Percentiles rank a stretch among this genome's conserved stretches.
Conservation (phyloP, 2,888 invertebrate species). For the Tillus elongatus region DNA sequence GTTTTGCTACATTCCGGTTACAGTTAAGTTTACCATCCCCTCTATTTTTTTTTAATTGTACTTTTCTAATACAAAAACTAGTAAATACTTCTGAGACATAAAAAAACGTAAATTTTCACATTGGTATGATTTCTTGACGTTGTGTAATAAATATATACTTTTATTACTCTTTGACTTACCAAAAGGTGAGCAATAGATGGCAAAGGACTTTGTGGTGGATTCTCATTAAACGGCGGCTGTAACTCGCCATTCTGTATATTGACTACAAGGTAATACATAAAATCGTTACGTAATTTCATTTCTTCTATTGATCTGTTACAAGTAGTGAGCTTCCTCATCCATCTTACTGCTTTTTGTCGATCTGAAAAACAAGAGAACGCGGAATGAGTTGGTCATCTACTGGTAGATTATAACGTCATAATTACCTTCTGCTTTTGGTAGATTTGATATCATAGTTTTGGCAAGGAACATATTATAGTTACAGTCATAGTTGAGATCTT, state of each 20-base stretch:
- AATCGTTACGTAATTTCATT: slow-evolving; percentile 47
- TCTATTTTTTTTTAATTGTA: too few relatives aligned
- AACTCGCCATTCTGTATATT: slow-evolving; percentile 43
- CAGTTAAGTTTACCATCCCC: too few relatives aligned
- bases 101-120: too few relatives aligned
- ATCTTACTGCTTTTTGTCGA: slow-evolving; percentile 41
- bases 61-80: too few relatives aligned
- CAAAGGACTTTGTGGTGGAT: slow-evolving; percentile 43
- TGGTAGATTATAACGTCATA: neutral
- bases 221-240: slow-evolving; percentile 43
- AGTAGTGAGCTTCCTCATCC: slow-evolving; percentile 45
- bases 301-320: slow-evolving; percentile 43
- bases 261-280: slow-evolving; percentile 45
- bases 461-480: slow-evolving; percentile 46
- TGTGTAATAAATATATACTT: too few relatives aligned
- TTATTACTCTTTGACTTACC: too few relatives aligned
- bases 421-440: slow-evolving; percentile 31
- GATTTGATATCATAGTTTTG: slow-evolving; percentile 41
- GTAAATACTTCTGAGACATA: too few relatives aligned
- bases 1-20: too few relatives aligned
- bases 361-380: slow-evolving; percentile 37
- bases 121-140: too few relatives aligned
- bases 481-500: slow-evolving; percentile 46
- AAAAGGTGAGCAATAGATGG: slow-evolving; percentile 40
- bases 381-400: slow-evolving; percentile 8